phyloP scores from a whole-genome alignment of 2,888 invertebrate genomes.

The Scotopteryx bipunctaria region DNA sequence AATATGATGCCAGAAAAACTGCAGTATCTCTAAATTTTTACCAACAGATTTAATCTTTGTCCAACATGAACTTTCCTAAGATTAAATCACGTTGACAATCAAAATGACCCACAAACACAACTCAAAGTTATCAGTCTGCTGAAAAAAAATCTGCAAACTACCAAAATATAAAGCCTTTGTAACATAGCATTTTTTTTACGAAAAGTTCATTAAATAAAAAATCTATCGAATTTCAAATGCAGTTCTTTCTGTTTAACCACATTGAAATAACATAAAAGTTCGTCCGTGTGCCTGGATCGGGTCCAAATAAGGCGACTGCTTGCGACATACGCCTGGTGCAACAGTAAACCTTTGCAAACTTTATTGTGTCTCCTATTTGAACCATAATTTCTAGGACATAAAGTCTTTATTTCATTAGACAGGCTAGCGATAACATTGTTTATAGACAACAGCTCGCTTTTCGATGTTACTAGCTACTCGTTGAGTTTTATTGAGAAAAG shows the following conservation, averaged over 20 bases:
- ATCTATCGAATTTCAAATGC: conserved; percentile 52
- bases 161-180: too few relatives aligned
- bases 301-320: conserved; percentile 81
- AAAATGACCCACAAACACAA: too few relatives aligned
- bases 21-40: too few relatives aligned
- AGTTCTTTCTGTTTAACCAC: conserved; percentile 69
- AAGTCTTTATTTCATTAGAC: conserved; percentile 47
- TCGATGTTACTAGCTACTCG: conserved; percentile 63
- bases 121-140: too few relatives aligned
- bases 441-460: conserved; percentile 60
- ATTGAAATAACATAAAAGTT: conserved; percentile 80
- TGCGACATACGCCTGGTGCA: conserved; percentile 71
- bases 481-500: conserved; percentile 67
- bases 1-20: too few relatives aligned
- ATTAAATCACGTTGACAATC: too few relatives aligned
- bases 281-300: conserved; percentile 68
- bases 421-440: conserved; percentile 40
- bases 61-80: too few relatives aligned
- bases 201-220: conserved; percentile 38
- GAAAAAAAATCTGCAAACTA: too few relatives aligned
- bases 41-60: too few relatives aligned
- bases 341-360: conserved; percentile 51
- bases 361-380: conserved; percentile 39
- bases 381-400: conserved; percentile 44
- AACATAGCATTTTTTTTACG: conserved; percentile 18